These are phyloP conservation scores for Gallinago stenura DNA, from an alignment of 2,797 vertebrate species.

Conservation along the genomic window DNA sequence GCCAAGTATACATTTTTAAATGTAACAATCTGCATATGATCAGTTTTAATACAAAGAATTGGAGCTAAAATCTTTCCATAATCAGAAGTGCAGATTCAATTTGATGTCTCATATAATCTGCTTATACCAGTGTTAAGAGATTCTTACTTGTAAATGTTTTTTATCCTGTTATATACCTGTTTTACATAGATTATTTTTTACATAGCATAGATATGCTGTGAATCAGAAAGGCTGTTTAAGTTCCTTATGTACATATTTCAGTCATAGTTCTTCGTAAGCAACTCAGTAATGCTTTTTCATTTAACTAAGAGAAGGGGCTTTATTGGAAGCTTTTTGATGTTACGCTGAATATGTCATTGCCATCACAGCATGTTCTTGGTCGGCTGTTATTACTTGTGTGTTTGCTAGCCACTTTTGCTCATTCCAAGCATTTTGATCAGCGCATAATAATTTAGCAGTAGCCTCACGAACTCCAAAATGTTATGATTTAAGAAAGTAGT, in stretches of 20 bases:
- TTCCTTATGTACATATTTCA: neutral
- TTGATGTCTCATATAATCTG: neutral
- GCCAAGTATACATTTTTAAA: neutral
- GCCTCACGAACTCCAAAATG: neutral
- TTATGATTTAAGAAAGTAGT: conserved; percentile 47
- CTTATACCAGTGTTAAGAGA: neutral
- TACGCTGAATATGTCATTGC: neutral
- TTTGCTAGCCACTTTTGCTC: conserved; percentile 10
- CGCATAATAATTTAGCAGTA: neutral
- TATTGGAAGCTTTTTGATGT: neutral
- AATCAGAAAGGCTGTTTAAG: neutral
- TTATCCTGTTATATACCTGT: neutral
- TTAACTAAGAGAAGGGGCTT: neutral
- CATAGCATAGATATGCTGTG: no score
- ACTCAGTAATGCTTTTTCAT: neutral
- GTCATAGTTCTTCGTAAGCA: neutral
- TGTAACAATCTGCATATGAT: neutral
- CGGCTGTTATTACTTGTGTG: neutral
- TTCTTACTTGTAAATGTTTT: neutral
- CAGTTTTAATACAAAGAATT: neutral
- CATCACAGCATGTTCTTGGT: conserved; percentile 4
- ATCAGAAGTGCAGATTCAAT: neutral
- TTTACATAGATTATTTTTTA: neutral
- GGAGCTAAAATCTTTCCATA: neutral
- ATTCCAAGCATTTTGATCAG: conserved; percentile 12